Evolutionary conservation across 2,888 invertebrate species (phyloP), one percentile per base, ranked within the genome.

Genomic region (Tubulanus polymorphus): DNA sequence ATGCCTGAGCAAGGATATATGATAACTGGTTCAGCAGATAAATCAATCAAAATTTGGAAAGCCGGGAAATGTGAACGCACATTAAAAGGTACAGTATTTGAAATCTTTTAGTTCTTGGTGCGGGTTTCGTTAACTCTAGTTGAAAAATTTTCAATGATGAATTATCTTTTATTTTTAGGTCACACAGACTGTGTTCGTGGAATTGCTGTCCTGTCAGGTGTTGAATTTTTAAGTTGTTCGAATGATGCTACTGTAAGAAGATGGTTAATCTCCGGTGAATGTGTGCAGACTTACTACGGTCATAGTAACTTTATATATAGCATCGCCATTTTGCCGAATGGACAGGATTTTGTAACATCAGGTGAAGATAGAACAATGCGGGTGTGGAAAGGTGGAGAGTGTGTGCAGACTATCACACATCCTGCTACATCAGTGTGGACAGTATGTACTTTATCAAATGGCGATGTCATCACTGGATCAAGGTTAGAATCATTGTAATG

Each of bases 111-210:
- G n/a, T 27, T 26, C 27, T 18, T 18, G 10, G 10, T n/a, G 8
- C 46, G 8, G 10, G 46, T 45, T 45, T 45, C 10, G 20, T n/a
- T 45, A 45, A n/a, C 8, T 45, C 8, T 45, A 18, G 8, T 45
- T 45, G 10, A 10, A 10, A 8, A n/a, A 18, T 12, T 20, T n/a
- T 45, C 10, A n/a, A 48, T 45, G n/a, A 26, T 48, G 15, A 23
- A 46, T 27, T 20, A 29, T 20, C 20, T n/a, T 15, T 32, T 35
- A 32, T 53, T 70, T 59, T 45, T 74, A 84, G 93, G 94, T 3
- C 97, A 97, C 76, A 88, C 87, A 1, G 97, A 97, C 73, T 94
- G 94, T 80, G 92, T 97, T 0, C 83, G 97, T 73, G 88, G 85
- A 26, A 74, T 97, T 29, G 84, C 86, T 1, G 84, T 87, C 1